Evolutionary conservation across 2,888 invertebrate genomes (phyloP), one percentile per base, ranked within the genome.

Genomic region (Eledona agricola): DNA sequence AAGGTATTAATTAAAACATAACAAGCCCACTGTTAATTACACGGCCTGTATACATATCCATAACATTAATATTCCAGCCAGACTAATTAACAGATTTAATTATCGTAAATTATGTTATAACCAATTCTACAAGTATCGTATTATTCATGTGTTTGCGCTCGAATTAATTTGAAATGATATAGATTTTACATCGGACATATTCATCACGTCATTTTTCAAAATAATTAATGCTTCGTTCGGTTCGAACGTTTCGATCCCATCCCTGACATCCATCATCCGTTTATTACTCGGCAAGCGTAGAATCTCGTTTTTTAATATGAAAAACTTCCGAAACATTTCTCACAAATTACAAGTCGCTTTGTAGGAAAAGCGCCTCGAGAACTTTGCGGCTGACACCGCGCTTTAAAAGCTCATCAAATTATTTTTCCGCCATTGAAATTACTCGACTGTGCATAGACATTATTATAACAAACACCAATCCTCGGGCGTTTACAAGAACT

Each of bases 1-100:
- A 67, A 67, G 70, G 70, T 70, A 71, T 67, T 71, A 70, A 72
- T 72, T 72, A 71, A 71, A 69, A 69, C 66, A 65, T 71, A 72
- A 70, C 71, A 66, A 69, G 70, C 66, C 66, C 63, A 51, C 51
- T 62, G 70, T 69, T 72, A 71, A 71, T 70, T 69, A 70, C 64
- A 53, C 50, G 59, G 59, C 59, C 59, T 63, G 57, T 64, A 61
- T 60, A 65, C 65, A 63, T 66, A 67, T 68, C 60, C 63, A 64
- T 64, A 61, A 62, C 67, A 64, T 57, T 57, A 63, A 64, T 68
- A 68, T 67, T 65, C 63, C 45, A 62, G 58, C 55, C 56, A 59
- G 61, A 56, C 62, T 68, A 68, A 69, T 69, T 69, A 68, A 65
- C 64, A 59, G 65, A 68, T 69, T 67, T 69, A 66, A 68, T 69